A percentile compares a stretch with the other conserved stretches of the same genome.
These are phyloP conservation scores for Phylloscopus collybita DNA, from an alignment of 2,797 vertebrate genomes.

Conservation along the genomic window DNA sequence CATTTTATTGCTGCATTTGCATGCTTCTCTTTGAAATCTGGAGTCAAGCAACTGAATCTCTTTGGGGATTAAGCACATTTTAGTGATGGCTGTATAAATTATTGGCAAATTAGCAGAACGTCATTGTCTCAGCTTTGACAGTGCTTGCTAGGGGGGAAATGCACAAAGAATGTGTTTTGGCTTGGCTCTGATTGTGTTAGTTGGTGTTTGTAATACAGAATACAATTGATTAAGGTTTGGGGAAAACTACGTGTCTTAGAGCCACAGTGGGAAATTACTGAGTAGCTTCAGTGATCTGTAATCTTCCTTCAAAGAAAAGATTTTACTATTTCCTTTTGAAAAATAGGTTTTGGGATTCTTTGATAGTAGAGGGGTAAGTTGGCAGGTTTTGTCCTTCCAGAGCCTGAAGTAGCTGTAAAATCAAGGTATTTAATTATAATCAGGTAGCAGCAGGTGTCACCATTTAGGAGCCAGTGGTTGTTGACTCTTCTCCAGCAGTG, in stretches of 20 bases:
- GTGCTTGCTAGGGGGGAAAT: not conserved
- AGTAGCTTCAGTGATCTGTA: not conserved
- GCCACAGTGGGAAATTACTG: not conserved
- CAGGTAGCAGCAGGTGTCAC: not conserved
- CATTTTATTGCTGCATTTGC: constrained; percentile 63
- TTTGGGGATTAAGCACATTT: constrained; percentile 68
- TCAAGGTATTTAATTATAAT: not conserved
- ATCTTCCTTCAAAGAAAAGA: not conserved
- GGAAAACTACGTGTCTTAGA: not conserved
- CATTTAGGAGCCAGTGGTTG: not conserved
- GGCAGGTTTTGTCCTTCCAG: not conserved
- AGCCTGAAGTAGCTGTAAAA: not conserved
- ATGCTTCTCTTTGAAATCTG: constrained; percentile 48
- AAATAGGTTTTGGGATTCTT: not conserved
- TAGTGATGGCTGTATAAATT: constrained; percentile 42
- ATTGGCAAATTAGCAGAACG: constrained; percentile 15
- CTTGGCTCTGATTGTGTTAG: not conserved
- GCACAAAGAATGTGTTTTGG: not conserved
- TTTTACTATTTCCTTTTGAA: not conserved
- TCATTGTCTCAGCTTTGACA: constrained; percentile 8
- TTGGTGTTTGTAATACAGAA: not conserved
- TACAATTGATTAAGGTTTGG: not conserved
- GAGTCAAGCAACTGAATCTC: constrained; percentile 51
- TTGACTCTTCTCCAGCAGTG: not conserved
- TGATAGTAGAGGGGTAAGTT: not conserved